Evolutionary conservation across 2,797 vertebrate species (phyloP).

Genomic region (Odontamblyopus rebecca): DNA sequence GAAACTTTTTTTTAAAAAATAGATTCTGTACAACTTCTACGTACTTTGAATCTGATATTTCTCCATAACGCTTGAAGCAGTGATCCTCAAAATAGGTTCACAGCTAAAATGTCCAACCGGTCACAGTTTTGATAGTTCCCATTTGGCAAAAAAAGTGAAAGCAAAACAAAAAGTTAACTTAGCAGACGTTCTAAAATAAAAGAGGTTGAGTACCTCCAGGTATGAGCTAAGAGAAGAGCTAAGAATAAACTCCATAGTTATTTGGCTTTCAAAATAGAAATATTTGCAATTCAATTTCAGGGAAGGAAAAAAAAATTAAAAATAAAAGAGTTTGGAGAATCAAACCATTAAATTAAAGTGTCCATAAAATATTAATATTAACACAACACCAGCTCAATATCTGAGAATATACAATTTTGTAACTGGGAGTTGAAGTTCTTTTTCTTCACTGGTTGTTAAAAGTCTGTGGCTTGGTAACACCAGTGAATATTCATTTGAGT

Average conservation of each 20-base stretch:
- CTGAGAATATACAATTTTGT: slow-evolving; percentile 30
- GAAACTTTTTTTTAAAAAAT: slow-evolving; percentile 35
- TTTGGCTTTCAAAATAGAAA: slow-evolving; percentile 51
- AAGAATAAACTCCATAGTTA: slow-evolving; percentile 34
- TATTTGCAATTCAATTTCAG: slow-evolving; percentile 25
- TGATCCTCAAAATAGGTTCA: slow-evolving; percentile 21
- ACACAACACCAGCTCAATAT: slow-evolving; percentile 44
- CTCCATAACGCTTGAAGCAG: background rate
- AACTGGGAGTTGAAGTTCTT: slow-evolving; percentile 44
- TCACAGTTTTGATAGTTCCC: slow-evolving; percentile 50
- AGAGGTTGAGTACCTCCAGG: slow-evolving; percentile 25
- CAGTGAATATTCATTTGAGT: slow-evolving; percentile 26
- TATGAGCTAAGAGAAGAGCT: slow-evolving; percentile 21
- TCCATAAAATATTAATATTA: slow-evolving; percentile 62
- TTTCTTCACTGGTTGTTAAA: slow-evolving; percentile 33
- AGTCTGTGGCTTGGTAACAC: slow-evolving; percentile 48
- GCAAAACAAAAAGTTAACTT: slow-evolving; percentile 32
- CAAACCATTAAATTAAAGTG: slow-evolving; percentile 80
- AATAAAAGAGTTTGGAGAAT: slow-evolving; percentile 84
- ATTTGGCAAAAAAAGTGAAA: slow-evolving; percentile 71
- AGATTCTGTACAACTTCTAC: slow-evolving; percentile 18
- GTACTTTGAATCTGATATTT: slow-evolving; percentile 24
- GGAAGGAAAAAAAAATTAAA: slow-evolving; percentile 32
- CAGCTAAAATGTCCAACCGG: slow-evolving; percentile 20
- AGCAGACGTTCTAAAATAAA: slow-evolving; percentile 41